These are phyloP conservation scores for Drosophila pandora DNA, from an alignment of 1,140 invertebrate species.

Conservation along the genomic window DNA sequence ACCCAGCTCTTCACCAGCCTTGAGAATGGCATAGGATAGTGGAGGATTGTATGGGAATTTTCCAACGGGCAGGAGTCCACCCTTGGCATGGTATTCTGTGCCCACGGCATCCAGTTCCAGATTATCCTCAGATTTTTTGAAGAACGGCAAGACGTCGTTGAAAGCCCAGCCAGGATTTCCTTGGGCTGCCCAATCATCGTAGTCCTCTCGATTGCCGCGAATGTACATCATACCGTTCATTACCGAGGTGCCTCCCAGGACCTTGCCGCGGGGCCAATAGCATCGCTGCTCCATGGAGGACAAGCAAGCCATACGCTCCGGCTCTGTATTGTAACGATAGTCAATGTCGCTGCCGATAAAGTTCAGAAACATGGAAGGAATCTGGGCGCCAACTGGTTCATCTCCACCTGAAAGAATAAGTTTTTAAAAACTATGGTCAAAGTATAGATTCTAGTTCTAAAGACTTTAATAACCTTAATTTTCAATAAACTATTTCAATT, in stretches of 20 bases:
- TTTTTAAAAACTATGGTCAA: not conserved
- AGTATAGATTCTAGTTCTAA: too few relatives aligned
- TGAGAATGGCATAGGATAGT: constrained; percentile 91
- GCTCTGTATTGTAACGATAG: constrained; percentile 94
- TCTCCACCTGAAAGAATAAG: constrained; percentile 85
- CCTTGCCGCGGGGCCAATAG: constrained; percentile 94
- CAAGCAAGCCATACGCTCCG: constrained; percentile 92
- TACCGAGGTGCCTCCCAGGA: constrained; percentile 95
- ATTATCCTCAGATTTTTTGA: constrained; percentile 94
- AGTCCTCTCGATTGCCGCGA: constrained; percentile 94
- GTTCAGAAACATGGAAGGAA: constrained; percentile 93
- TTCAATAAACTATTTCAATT: too few relatives aligned
- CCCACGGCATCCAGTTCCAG: constrained; percentile 90
- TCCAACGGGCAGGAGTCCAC: constrained; percentile 91
- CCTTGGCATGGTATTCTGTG: constrained; percentile 90
- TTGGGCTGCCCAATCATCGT: constrained; percentile 93
- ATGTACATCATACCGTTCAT: constrained; percentile 99
- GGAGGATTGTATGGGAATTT: constrained; percentile 95
- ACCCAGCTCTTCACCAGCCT: constrained; percentile 92
- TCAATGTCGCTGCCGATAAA: constrained; percentile 93
- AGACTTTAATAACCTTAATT: too few relatives aligned
- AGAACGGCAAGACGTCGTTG: constrained; percentile 94
- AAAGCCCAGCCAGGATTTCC: constrained; percentile 96
- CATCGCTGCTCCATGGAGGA: constrained; percentile 89
- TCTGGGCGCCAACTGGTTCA: constrained; percentile 92